Conservation (phyloP, 2,113 vertebrate genomes). For the Nibea coibor region DNA sequence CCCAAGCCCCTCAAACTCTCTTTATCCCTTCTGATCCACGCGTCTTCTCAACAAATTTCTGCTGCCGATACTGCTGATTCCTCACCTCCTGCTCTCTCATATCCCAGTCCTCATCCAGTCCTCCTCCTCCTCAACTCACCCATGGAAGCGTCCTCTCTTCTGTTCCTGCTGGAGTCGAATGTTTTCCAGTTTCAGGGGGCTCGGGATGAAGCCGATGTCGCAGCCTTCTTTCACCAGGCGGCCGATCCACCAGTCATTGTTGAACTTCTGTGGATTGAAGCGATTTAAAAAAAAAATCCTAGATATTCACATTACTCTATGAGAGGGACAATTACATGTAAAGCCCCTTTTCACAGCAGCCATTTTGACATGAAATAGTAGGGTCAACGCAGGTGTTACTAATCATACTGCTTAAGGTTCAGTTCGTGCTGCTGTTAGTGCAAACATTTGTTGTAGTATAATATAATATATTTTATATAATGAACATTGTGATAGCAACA, state of each 20-base stretch:
- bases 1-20: conserved; percentile 9
- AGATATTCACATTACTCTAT: not conserved
- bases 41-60: not conserved
- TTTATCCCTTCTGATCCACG: conserved; percentile 6
- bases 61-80: not conserved
- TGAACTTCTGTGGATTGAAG: conserved; percentile 90
- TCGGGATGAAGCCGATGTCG: conserved; percentile 97
- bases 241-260: conserved; percentile 99
- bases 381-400: no score
- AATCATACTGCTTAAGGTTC: no score
- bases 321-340: not conserved
- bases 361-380: no score
- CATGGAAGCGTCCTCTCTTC: conserved; percentile 94
- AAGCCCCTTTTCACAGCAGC: not conserved
- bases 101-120: not conserved
- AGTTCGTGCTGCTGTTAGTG: not conserved
- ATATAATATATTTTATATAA: not conserved
- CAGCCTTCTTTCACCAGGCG: conserved; percentile 97
- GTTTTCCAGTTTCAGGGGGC: conserved; percentile 94
- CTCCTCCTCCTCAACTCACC: conserved; percentile 82
- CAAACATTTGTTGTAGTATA: not conserved
- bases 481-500: not conserved
- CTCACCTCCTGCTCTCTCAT: not conserved
- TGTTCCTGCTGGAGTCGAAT: conserved; percentile 96
- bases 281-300: not conserved